Conservation (phyloP, 2,888 invertebrate species). For the Pyrrhosoma nymphula region DNA sequence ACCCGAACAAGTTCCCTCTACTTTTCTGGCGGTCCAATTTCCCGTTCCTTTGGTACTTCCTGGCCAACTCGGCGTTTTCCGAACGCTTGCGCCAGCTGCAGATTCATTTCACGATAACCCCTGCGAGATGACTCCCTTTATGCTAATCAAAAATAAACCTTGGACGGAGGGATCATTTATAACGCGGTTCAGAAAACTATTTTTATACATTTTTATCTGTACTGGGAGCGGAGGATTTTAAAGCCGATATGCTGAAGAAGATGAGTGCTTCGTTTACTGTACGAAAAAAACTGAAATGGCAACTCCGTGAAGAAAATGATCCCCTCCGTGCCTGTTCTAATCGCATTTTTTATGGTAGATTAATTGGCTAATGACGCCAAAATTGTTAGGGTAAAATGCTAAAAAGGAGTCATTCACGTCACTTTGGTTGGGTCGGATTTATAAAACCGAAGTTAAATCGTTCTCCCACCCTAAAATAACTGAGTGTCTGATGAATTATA, state of each 20-base stretch:
- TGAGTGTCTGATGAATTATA: too few relatives aligned
- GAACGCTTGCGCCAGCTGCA: slow-evolving; percentile 31
- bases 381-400: too few relatives aligned
- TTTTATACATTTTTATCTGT: neutral
- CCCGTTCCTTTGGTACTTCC: neutral
- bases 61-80: neutral
- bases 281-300: neutral
- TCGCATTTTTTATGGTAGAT: too few relatives aligned
- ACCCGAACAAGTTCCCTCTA: neutral
- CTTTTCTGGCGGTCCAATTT: neutral
- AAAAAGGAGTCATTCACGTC: too few relatives aligned
- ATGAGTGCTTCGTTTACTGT: neutral
- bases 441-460: too few relatives aligned
- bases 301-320: neutral
- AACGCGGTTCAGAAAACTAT: neutral
- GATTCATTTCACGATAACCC: neutral
- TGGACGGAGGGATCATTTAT: neutral
- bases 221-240: neutral
- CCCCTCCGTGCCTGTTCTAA: too few relatives aligned
- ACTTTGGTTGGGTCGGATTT: too few relatives aligned
- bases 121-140: neutral
- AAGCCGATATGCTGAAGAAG: neutral
- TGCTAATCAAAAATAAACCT: neutral
- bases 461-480: too few relatives aligned
- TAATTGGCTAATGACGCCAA: too few relatives aligned